Conservation (phyloP, 2,797 vertebrate species). For the Enteromius paludinosus region DNA sequence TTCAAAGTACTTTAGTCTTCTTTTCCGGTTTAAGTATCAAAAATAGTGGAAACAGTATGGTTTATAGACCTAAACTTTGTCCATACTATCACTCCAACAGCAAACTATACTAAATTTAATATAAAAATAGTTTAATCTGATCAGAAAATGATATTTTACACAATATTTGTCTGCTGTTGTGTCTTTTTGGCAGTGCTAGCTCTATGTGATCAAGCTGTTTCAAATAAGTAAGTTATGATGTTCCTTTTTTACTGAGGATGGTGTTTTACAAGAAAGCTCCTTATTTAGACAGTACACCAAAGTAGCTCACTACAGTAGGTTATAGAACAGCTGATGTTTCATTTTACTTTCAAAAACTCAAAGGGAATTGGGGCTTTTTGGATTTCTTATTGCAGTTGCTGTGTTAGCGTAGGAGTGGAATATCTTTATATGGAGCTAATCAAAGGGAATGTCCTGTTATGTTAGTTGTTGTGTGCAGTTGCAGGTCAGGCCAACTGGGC, state of each 20-base stretch:
- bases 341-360: constrained; percentile 1
- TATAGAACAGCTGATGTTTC: background rate
- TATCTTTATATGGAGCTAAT: constrained; percentile 56
- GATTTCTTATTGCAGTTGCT: background rate
- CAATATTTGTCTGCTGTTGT: background rate
- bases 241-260: background rate
- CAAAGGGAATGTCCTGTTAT: constrained; percentile 14
- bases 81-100: too few relatives aligned
- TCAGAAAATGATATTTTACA: background rate
- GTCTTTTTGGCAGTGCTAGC: background rate
- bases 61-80: too few relatives aligned
- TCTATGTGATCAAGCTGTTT: background rate
- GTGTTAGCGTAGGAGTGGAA: constrained; percentile 8
- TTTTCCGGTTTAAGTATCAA: background rate
- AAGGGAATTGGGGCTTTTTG: background rate
- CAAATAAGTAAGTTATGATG: background rate
- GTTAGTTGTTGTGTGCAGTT: constrained; percentile 28
- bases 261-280: background rate
- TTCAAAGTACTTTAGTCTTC: background rate
- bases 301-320: background rate
- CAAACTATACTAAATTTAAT: too few relatives aligned
- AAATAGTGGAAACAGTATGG: background rate
- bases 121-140: background rate
- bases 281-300: background rate
- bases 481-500: constrained; percentile 15